Conservation (phyloP, 2,888 invertebrate genomes). For the Selenia dentaria region DNA sequence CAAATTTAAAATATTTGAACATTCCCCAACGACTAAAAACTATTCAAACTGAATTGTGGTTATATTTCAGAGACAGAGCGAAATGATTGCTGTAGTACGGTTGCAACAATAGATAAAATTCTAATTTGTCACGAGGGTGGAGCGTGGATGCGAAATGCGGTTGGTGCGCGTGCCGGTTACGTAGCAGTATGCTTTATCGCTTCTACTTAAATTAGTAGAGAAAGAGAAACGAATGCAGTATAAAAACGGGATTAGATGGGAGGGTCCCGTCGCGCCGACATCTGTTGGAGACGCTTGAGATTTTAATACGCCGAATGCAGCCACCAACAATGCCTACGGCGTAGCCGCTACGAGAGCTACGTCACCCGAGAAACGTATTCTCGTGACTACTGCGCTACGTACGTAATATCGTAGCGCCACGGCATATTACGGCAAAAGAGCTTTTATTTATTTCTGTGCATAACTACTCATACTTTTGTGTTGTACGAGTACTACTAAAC, state of each 20-base stretch:
- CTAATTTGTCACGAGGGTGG: slow-evolving; percentile 42
- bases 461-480: too few relatives aligned
- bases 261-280: slow-evolving; percentile 44
- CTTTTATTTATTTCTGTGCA: too few relatives aligned
- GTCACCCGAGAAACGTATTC: not conserved
- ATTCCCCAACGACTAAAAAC: not conserved
- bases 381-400: not conserved
- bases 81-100: slow-evolving; percentile 20
- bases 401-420: not conserved
- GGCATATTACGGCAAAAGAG: not conserved
- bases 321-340: slow-evolving; percentile 28
- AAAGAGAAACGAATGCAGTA: slow-evolving; percentile 52
- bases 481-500: too few relatives aligned
- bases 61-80: slow-evolving; percentile 30
- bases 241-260: slow-evolving; percentile 55
- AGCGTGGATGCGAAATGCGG: slow-evolving; percentile 6
- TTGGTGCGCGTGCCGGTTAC: not conserved
- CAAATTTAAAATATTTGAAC: too few relatives aligned
- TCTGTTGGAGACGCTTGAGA: slow-evolving; percentile 56
- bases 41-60: slow-evolving; percentile 31
- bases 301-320: slow-evolving; percentile 61
- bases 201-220: slow-evolving; percentile 48
- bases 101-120: slow-evolving; percentile 42
- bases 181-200: slow-evolving; percentile 9
- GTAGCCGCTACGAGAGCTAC: slow-evolving; percentile 6